phyloP scores from a whole-genome alignment of 2,888 invertebrate genomes.

The Drosophila engyochracea region DNA sequence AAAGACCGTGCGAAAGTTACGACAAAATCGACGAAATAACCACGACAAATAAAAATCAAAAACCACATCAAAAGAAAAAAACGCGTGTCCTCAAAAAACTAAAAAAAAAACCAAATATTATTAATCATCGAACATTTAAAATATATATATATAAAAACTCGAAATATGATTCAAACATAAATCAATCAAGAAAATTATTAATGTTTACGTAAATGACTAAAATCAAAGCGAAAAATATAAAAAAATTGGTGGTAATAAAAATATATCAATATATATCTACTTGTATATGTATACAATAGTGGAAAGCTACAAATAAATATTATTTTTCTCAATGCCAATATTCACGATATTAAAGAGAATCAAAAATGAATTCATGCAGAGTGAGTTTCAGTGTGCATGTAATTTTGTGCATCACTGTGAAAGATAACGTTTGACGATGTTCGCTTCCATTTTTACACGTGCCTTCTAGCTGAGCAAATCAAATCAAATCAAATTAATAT shows the following conservation, averaged over 20 bases:
- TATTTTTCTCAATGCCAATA: slow-evolving; percentile 47
- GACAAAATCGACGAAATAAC: slow-evolving; percentile 31
- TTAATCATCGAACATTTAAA: background rate
- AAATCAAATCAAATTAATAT: slow-evolving; percentile 60
- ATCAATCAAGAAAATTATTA: background rate
- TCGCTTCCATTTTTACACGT: slow-evolving; percentile 29
- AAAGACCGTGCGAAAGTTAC: slow-evolving; percentile 24
- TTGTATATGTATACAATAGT: background rate
- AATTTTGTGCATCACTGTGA: slow-evolving; percentile 57
- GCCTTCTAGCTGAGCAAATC: slow-evolving; percentile 41
- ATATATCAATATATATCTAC: slow-evolving; percentile 1
- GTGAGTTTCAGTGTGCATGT: slow-evolving; percentile 63
- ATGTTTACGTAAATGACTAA: background rate
- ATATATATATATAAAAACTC: background rate
- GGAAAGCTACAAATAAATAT: slow-evolving; percentile 2
- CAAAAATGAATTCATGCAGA: slow-evolving; percentile 73
- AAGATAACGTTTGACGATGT: slow-evolving; percentile 52
- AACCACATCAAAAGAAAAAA: slow-evolving; percentile 6
- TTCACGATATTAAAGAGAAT: slow-evolving; percentile 66
- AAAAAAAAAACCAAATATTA: background rate
- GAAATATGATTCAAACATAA: background rate
- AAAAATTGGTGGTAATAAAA: background rate
- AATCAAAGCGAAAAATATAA: slow-evolving; percentile 3
- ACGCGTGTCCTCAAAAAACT: background rate
- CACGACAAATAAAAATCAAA: slow-evolving; percentile 5